Percentiles rank a stretch among this genome's conserved stretches.
Conservation (phyloP, 1,140 invertebrate species). For the Pteromalus puparum region DNA sequence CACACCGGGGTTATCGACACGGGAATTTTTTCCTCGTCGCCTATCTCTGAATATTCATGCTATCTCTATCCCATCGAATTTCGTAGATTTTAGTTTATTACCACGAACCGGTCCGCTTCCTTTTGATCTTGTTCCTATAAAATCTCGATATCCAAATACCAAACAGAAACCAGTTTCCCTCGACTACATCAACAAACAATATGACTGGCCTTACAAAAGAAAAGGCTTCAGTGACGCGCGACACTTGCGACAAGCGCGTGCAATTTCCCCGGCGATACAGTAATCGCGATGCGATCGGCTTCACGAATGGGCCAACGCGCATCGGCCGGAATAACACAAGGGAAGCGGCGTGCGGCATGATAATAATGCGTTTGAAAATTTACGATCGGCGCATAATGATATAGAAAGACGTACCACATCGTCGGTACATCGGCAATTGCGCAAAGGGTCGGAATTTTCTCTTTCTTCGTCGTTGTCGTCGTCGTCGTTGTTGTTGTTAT, state of each 20-base stretch:
- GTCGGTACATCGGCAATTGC: background rate
- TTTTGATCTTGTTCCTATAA: too few relatives aligned
- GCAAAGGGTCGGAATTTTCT: conserved; percentile 18
- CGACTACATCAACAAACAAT: too few relatives aligned
- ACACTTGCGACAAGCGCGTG: too few relatives aligned
- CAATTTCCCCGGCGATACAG: background rate
- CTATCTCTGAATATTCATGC: too few relatives aligned
- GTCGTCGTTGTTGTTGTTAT: background rate
- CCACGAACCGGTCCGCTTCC: too few relatives aligned
- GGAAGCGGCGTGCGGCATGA: background rate
- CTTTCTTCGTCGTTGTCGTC: background rate
- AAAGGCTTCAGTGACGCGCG: background rate
- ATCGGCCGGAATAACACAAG: background rate
- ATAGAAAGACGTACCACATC: background rate
- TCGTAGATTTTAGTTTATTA: too few relatives aligned
- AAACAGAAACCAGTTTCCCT: too few relatives aligned
- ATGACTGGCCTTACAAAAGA: too few relatives aligned
- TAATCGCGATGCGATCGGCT: background rate
- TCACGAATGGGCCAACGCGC: too few relatives aligned
- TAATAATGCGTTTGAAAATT: conserved; percentile 43
- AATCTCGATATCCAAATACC: too few relatives aligned
- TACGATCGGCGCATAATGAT: conserved; percentile 1
- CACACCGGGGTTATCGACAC: background rate
- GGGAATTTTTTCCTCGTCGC: too few relatives aligned
- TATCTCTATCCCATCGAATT: too few relatives aligned